These are phyloP conservation scores for Takifugu rubripes DNA, from an alignment of 2,797 vertebrate species.

Conservation along the genomic window DNA sequence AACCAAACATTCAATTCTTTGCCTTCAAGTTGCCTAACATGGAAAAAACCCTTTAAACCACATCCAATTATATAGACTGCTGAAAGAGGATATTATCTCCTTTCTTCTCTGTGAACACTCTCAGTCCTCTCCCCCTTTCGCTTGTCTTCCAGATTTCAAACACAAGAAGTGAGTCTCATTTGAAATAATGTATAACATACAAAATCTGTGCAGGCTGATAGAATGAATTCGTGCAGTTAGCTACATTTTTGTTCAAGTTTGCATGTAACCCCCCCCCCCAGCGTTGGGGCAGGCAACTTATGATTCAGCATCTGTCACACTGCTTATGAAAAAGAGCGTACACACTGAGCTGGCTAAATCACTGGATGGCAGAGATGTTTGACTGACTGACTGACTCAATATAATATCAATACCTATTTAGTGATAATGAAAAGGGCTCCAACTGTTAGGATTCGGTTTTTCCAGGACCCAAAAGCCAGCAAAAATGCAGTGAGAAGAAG, in stretches of 20 bases:
- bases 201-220: conserved; percentile 33
- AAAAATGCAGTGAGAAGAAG: no score
- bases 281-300: conserved; percentile 71
- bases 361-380: conserved; percentile 36
- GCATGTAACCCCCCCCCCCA: conserved; percentile 61
- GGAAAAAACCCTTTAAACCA: conserved; percentile 68
- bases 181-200: conserved; percentile 64
- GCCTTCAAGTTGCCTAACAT: conserved; percentile 75
- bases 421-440: neutral
- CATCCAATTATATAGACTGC: conserved; percentile 68
- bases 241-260: conserved; percentile 14
- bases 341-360: conserved; percentile 44
- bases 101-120: conserved; percentile 58
- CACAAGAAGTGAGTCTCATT: conserved; percentile 53
- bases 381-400: conserved; percentile 29
- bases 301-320: conserved; percentile 78
- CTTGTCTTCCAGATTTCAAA: conserved; percentile 51
- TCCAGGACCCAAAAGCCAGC: no score
- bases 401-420: conserved; percentile 5
- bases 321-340: conserved; percentile 69
- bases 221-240: conserved; percentile 42
- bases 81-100: conserved; percentile 62
- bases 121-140: conserved; percentile 34
- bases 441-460: no score
- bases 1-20: conserved; percentile 68